Base-by-base conservation (phyloP, 2,888 invertebrate species). In the Sminthurinus aureus region DNA sequence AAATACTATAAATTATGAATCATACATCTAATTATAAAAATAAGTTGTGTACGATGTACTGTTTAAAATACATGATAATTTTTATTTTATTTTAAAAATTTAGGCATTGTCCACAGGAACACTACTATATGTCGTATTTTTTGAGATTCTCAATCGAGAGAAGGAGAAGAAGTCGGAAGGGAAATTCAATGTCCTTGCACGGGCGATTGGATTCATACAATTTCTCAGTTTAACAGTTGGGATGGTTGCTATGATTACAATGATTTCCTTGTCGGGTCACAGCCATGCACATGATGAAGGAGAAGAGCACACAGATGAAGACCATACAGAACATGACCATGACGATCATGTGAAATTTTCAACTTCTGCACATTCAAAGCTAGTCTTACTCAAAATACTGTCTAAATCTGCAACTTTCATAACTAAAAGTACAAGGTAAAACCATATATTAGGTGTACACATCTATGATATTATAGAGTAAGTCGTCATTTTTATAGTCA, bases 71-170 rank as follows among this genome's bases (percentile, higher is more conserved):
- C 13, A 18, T n/a, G n/a, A 20, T 64, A 13, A 50, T 50, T 80
- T 67, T 20, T 24, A 69, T n/a, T 76, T 76, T 51, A 69, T 20
- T 15, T 73, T 69, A 75, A 38, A 24, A 13, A 18, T 74, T 88
- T 95, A 98, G 91, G 97, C 97, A 3, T 91, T 98, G 84, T 98
- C 98, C 0, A 94, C 96, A 75, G 98, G 98, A 18, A 98, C 98
- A 0, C 93, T 98, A 73, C 91, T 98, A 4, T 98, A 98, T 91
- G 96, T 98, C 20, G 97, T 98, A n/a, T 98, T 98, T 92, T 98
- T 98, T 90, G 98, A 98, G 91, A 95, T 98, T 82, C 92, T 98
- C 89, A 94, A 94, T 9, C 92, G 94, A 85, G 95, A 95, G 89
- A 91, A 92, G 52, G 86, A 87, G 79, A 74, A 87, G 18, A 86